These are phyloP conservation scores for Cyaniris semiargus DNA, from an alignment of 2,888 invertebrate genomes.

Conservation along the genomic window DNA sequence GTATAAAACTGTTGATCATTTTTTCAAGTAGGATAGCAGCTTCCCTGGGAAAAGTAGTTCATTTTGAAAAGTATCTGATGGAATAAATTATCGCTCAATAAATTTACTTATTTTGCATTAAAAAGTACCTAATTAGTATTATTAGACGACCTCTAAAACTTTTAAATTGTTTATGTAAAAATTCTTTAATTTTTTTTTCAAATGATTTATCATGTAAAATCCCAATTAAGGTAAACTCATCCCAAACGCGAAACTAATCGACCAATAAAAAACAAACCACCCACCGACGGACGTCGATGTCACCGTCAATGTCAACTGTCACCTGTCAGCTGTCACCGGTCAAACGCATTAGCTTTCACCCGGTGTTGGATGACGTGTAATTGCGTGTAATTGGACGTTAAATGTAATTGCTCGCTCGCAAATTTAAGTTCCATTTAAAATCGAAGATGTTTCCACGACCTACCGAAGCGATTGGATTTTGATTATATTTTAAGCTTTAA, in stretches of 20 bases:
- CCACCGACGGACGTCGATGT: constrained; percentile 35
- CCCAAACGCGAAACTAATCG: constrained; percentile 3
- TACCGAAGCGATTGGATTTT: not conserved
- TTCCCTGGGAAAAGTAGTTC: no score
- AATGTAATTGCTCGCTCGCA: constrained; percentile 21
- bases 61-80: no score
- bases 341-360: constrained; percentile 64
- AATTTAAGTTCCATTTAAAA: constrained; percentile 27
- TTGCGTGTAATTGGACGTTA: constrained; percentile 33
- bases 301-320: constrained; percentile 60
- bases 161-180: no score
- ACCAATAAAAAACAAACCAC: constrained; percentile 26
- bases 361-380: constrained; percentile 67
- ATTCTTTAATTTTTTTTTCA: no score
- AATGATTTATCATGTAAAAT: not conserved
- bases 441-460: not conserved
- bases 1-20: no score
- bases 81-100: no score
- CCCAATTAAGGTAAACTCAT: not conserved
- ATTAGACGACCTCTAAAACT: no score
- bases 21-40: no score
- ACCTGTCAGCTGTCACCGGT: constrained; percentile 63
- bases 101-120: no score
- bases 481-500: not conserved
- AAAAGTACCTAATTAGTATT: no score